phyloP scores from a whole-genome alignment of 2,797 vertebrate genomes.

The Emys orbicularis region DNA sequence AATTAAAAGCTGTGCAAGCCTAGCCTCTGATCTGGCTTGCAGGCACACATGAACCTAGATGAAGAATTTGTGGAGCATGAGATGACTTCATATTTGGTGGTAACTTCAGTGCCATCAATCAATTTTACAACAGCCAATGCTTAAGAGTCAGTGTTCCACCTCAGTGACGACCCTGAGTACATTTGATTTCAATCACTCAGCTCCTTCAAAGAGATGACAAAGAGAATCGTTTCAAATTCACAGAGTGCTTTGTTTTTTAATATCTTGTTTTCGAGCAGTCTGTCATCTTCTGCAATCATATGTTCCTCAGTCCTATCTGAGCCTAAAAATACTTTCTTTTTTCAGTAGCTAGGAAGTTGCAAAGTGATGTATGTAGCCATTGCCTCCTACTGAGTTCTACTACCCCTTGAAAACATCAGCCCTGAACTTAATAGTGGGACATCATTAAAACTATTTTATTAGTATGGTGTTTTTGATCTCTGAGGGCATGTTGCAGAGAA shows the following conservation, averaged over 20 bases:
- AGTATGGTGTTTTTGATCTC: neutral
- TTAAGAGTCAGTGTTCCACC: neutral
- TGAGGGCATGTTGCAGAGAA: neutral
- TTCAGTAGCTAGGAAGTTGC: neutral
- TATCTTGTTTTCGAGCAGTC: rapidly evolving
- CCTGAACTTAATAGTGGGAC: neutral
- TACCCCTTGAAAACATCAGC: neutral
- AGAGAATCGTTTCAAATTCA: neutral
- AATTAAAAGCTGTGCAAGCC: neutral
- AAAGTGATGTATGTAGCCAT: neutral
- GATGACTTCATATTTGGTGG: neutral
- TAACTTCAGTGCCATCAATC: neutral
- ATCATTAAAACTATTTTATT: neutral
- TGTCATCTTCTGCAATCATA: neutral
- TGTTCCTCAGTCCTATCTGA: neutral
- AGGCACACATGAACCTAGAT: rapidly evolving
- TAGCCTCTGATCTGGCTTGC: neutral
- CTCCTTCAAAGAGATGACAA: neutral
- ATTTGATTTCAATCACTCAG: neutral
- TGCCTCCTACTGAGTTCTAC: neutral
- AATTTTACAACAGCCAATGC: neutral
- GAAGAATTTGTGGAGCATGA: neutral
- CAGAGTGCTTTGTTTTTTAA: neutral
- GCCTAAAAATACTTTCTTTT: neutral
- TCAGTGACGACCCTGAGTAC: neutral